Conservation (phyloP, 1,140 invertebrate species). For the Odontomachus brunneus region DNA sequence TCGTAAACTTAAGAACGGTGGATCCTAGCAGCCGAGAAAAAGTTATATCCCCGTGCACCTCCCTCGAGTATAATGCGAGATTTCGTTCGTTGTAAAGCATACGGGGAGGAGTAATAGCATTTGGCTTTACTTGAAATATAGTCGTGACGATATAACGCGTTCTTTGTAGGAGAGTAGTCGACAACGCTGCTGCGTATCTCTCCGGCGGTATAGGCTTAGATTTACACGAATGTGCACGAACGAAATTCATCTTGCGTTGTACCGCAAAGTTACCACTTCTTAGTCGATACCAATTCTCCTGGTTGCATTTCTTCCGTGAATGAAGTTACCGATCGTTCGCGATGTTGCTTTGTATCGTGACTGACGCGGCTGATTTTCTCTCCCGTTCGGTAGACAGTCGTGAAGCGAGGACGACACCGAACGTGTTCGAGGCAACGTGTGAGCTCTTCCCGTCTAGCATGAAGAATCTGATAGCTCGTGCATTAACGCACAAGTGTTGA, state of each 20-base stretch:
- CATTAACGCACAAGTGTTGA: neutral
- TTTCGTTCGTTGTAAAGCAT: constrained; percentile 27
- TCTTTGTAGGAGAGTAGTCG: neutral
- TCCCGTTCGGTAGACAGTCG: constrained; percentile 12
- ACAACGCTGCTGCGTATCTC: constrained; percentile 6
- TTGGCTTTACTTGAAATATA: constrained; percentile 33
- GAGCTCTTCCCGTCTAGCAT: neutral
- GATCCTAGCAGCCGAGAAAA: neutral
- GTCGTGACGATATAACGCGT: neutral
- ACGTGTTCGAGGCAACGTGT: neutral
- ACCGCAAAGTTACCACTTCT: constrained; percentile 56
- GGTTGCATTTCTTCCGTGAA: constrained; percentile 42
- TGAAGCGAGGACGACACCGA: constrained; percentile 45
- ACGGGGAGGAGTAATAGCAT: constrained; percentile 22
- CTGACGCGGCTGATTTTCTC: constrained; percentile 48
- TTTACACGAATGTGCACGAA: constrained; percentile 10
- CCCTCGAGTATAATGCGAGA: constrained; percentile 5
- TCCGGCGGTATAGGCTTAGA: constrained; percentile 21
- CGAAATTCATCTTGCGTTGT: constrained; percentile 16
- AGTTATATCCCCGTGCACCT: constrained; percentile 30
- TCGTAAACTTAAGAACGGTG: constrained; percentile 5
- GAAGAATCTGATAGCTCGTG: constrained; percentile 1
- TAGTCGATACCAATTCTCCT: constrained; percentile 40
- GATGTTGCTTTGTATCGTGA: constrained; percentile 16
- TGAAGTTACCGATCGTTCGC: constrained; percentile 6